Evolutionary conservation across 2,888 invertebrate genomes (phyloP), one percentile per base, ranked within the genome.

Genomic region (Agonopterix subpropinquella): DNA sequence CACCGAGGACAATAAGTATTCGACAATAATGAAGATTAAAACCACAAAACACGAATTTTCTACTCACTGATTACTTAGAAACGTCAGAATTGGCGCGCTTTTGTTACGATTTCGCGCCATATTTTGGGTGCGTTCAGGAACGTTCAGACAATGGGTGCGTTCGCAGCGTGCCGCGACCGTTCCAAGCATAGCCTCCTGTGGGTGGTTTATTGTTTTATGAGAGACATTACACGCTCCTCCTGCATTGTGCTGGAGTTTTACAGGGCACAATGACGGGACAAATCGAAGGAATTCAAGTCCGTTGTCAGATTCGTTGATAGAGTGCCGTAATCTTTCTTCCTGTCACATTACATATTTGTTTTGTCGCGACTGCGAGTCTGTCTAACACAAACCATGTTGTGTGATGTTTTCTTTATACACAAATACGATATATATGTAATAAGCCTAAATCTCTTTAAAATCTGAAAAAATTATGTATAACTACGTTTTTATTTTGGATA

Each of bases 151-250:
- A 67, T 60, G 28, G 28, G 28, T 52, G 53, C 61, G 61, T 58
- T 58, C 57, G 28, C 28, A 59, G 59, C 57, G 62, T 54, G 63
- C 45, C 53, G 53, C 45, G 54, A 52, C 51, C 42, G 42, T 42
- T 28, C 42, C 13, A 10, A 44, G 18, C 18, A 8, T 44, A 5
- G 35, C 41, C 52, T 53, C 59, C 70, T 54, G 68, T 79, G 82
- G 82, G 83, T 78, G 82, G 82, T 85, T 84, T 82, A 83, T 84
- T 80, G 83, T 84, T 82, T 83, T 83, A 82, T 65, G 64, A 67
- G 61, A 58, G 57, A 59, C 66, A 77, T 79, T 77, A 80, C 75
- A 75, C 73, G 78, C 65, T 67, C 60, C 66, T 65, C 69, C 59
- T 61, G 63, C 62, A 68, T 72, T 72, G 72, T 65, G 57, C 58